Conservation (phyloP, 2,113 vertebrate genomes). For the Phainopepla nitens region DNA sequence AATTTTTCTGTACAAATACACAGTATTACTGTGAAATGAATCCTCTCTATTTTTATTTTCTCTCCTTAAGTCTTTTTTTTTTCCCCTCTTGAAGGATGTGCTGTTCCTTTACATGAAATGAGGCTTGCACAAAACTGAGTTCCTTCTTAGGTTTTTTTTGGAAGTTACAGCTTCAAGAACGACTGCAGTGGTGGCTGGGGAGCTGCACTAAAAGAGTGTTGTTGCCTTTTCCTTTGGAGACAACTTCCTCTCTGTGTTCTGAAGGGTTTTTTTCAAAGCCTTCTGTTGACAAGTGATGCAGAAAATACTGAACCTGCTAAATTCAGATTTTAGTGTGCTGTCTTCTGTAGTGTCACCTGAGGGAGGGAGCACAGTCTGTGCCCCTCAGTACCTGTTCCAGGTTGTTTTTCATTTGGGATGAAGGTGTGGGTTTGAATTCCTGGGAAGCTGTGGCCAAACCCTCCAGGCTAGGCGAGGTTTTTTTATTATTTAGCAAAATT, state of each 20-base stretch:
- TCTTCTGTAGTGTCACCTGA: not conserved
- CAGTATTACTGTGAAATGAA: not conserved
- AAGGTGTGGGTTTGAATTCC: not conserved
- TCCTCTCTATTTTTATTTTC: not conserved
- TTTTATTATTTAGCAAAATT: not conserved
- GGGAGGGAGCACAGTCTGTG: not conserved
- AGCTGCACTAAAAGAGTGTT: not conserved
- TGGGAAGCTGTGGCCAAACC: not conserved
- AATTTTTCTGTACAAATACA: not conserved
- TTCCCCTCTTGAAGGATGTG: not conserved
- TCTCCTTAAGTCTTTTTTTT: not conserved
- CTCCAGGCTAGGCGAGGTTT: not conserved
- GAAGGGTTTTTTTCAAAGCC: not conserved
- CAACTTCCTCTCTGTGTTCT: not conserved
- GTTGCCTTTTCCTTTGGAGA: constrained; percentile 29
- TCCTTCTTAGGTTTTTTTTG: not conserved
- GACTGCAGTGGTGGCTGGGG: not conserved
- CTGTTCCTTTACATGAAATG: not conserved
- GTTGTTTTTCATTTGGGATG: not conserved
- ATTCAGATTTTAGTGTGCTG: not conserved
- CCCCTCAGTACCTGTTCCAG: not conserved
- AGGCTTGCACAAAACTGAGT: not conserved
- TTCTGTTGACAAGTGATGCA: constrained; percentile 16
- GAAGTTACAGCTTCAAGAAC: not conserved
- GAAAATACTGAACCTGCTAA: constrained; percentile 6